Conservation (phyloP, 2,113 vertebrate genomes). For the Sylvia atricapilla region DNA sequence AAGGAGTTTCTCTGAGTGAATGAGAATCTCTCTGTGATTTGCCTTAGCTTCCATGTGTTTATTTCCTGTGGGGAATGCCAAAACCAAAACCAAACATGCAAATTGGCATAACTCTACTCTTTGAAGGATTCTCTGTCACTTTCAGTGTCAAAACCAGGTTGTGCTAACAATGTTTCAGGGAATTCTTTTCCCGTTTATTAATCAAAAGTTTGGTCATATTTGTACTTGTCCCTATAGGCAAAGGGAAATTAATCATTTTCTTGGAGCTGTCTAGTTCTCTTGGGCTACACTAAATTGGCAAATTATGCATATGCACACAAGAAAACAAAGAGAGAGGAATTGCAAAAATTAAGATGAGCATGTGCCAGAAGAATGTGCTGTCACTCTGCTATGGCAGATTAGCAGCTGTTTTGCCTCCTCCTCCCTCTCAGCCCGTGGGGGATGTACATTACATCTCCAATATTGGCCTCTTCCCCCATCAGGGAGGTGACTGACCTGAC, state of each 20-base stretch:
- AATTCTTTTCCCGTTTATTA: background rate
- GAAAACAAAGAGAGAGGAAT: background rate
- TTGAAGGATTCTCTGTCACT: background rate
- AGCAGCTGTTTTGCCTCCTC: background rate
- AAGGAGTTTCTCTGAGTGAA: background rate
- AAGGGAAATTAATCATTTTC: background rate
- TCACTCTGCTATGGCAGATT: background rate
- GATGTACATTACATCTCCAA: background rate
- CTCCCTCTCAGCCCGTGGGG: background rate
- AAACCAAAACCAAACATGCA: background rate
- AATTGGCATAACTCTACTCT: background rate
- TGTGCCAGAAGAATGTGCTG: background rate
- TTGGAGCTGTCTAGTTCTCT: background rate
- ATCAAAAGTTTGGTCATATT: background rate
- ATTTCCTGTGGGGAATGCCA: background rate
- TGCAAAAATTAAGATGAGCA: background rate
- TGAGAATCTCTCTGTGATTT: background rate
- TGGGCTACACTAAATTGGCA: background rate
- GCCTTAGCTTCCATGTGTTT: background rate
- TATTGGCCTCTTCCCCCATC: background rate
- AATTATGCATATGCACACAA: rapidly evolving
- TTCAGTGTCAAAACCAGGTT: background rate
- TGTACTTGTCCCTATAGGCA: background rate
- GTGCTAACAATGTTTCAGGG: background rate
- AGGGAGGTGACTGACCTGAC: background rate